Evolutionary conservation across 2,113 vertebrate species (phyloP).

Genomic region (Rhinolophus ferrumequinum): DNA sequence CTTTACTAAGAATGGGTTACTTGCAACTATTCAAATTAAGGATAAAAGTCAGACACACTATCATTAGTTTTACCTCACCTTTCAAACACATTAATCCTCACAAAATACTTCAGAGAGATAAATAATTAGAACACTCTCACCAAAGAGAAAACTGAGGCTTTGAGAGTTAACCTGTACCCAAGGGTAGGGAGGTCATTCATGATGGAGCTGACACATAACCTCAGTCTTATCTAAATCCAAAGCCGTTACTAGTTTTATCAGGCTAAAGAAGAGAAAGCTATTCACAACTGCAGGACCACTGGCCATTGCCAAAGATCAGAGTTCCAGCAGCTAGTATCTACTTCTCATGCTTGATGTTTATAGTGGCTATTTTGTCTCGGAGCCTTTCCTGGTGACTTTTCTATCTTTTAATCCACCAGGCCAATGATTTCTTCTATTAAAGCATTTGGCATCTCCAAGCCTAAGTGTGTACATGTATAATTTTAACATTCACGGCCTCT

Average conservation of each 20-base stretch:
- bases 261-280: not conserved
- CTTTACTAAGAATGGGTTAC: not conserved
- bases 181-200: not conserved
- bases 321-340: not conserved
- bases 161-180: not conserved
- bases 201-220: not conserved
- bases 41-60: not conserved
- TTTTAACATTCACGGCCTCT: constrained; percentile 33
- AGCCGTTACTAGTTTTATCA: not conserved
- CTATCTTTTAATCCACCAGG: not conserved
- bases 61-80: not conserved
- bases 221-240: not conserved
- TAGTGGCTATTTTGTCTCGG: not conserved
- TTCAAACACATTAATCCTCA: not conserved
- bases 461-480: not conserved
- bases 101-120: not conserved
- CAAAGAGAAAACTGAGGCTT: not conserved
- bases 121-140: not conserved
- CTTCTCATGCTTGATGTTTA: not conserved
- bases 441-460: not conserved
- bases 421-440: not conserved
- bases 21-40: not conserved
- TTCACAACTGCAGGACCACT: not conserved
- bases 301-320: not conserved
- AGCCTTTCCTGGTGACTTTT: not conserved